Base-by-base conservation (phyloP, 2,113 vertebrate species). In the Serilophus lunatus region DNA sequence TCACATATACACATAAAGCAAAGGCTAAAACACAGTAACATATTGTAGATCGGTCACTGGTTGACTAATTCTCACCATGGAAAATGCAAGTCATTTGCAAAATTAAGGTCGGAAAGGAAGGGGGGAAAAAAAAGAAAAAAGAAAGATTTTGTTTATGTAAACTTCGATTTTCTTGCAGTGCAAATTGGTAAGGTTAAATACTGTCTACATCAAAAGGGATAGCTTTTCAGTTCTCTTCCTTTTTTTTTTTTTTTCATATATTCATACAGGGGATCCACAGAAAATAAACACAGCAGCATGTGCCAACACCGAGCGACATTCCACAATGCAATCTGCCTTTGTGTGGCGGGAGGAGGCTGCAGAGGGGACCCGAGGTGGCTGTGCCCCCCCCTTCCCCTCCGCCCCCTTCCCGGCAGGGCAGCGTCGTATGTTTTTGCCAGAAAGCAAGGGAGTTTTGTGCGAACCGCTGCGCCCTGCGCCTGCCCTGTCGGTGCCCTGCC, bases 251-350 rank as follows among this genome's bases (percentile, higher is more conserved):
- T 25, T 49, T 31, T 45, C 51, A 49, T 94, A 93, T 97, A 92
- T 98, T 98, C 97, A 98, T 98, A 98, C 98, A 97, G 97, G 98
- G 98, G 98, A 98, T 98, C 98, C 98, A 98, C 98, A 98, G 98
- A 97, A 97, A 98, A 98, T 97, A 97, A 97, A 98, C 96, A 97
- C 98, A 98, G 98, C 97, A 98, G 98, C 98, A 96, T 98, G 98
- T 98, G 98, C 98, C 98, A 99, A 98, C 98, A 98, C 96, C 95
- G 95, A 98, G 98, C 98, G 96, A 98, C 88, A 88, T 97, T 97
- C 97, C 97, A 98, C 96, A 98, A 97, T 98, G 97, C 97, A 96
- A 97, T 96, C 98, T 97, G 97, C 97, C 88, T 96, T 96, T 96
- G 94, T 97, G 96, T 97, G 95, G 95, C 97, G 76, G 95, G 83